Evolutionary conservation across 2,113 vertebrate species (phyloP), one percentile per base, ranked within the genome.

Genomic region (Gallinago paraguaiae): DNA sequence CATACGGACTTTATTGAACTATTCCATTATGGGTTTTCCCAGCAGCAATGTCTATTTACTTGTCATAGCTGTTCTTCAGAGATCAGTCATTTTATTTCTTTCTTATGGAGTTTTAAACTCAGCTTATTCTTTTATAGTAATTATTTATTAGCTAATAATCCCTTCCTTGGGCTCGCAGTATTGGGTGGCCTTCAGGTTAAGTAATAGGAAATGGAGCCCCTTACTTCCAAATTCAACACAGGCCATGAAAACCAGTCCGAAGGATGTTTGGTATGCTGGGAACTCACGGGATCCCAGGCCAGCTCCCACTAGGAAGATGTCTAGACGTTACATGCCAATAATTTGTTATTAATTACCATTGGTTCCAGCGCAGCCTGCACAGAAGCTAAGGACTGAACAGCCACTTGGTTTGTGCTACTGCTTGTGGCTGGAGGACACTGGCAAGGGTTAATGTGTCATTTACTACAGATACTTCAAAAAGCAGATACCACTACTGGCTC

Each of bases 61-160:
- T 87, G 81, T 84, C 83, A 57, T 61, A 86, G 80, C 74, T 76
- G 43, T 33, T 94, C 68, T 81, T 95, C 56, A 67, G 74, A 82
- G 60, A 79, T 82, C 50, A 54, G 59, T n/a, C 59, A 57, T 91
- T 79, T 84, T 25, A 70, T 77, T 94, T 71, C 88, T 96, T 77
- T 75, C 82, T 86, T 86, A 61, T 0, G 28, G 51, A 88, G 63
- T 67, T 92, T 92, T 76, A 61, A 94, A 95, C 74, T 89, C 30
- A 11, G 33, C 68, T 92, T 91, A 79, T 76, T 87, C 83, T 89
- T 92, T 50, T 57, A n/a, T 8, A 76, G 77, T 75, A 89, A 93
- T 90, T 91, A 94, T 94, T 95, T 97, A 91, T 92, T 94, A 84
- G 72, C 48, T 92, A 92, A 90, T 94, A 93, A 95, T 82, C 90